Base-by-base conservation (phyloP, 2,113 vertebrate species). In the Nicator chloris region DNA sequence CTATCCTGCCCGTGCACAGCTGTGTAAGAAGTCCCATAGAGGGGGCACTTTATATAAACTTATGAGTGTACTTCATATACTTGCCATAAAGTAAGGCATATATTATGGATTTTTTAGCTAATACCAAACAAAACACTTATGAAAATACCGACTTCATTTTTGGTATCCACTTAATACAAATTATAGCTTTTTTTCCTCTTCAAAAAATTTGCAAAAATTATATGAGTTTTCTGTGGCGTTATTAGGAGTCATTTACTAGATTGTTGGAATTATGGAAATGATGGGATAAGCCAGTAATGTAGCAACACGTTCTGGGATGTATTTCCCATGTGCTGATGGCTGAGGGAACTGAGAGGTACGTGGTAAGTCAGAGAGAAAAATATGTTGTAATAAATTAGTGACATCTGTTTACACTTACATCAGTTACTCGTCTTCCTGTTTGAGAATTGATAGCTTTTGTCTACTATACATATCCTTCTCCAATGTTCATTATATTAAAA, bases 31-130 rank as follows among this genome's bases (percentile, higher is more conserved):
- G 64, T 87, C 96, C 96, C 92, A 33, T 92, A 97, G 97, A 97
- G 97, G 97, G 97, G 90, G 96, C 95, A 82, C 97, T 98, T 97
- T n/a, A 42, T 94, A 68, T 89, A 69, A 88, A 33, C 71, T 79
- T 79, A 28, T 9, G 73, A 51, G 37, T 63, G 10, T 63, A 76
- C 44, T 84, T 96, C 61, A 33, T 89, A 19, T 57, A 24, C 47
- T 93, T 64, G 9, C 82, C 30, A 31, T 84, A 92, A 96, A 90
- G 37, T 12, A n/a, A 65, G 23, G 11, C 4, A 45, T 33, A 39
- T 72, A 42, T n/a, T 77, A 5, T 5, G 30, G 7, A 3, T 53
- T 85, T 80, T 86, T 56, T n/a, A n/a, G n/a, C n/a, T n/a, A 44
- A n/a, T 40, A 71, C 4, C 28, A 15, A 71, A 81, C 16, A 54